A percentile compares a stretch with the other conserved stretches of the same genome.
These are phyloP conservation scores for Zaprionus ornatus DNA, from an alignment of 1,140 invertebrate species.

Conservation along the genomic window DNA sequence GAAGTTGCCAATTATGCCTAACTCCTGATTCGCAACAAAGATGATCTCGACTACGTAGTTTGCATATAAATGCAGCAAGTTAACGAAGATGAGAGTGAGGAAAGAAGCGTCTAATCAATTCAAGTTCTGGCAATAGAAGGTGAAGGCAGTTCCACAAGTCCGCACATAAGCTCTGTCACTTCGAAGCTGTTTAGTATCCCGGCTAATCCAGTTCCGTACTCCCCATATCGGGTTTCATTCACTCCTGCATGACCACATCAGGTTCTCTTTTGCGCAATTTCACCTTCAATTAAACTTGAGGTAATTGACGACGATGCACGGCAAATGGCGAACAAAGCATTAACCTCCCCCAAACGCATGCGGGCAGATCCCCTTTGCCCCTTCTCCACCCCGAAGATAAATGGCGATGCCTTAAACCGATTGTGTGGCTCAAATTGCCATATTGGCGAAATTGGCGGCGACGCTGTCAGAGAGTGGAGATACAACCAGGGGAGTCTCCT, in stretches of 20 bases:
- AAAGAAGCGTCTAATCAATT: background rate
- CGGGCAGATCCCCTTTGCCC: background rate
- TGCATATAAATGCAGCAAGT: conserved; percentile 30
- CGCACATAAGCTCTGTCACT: conserved; percentile 16
- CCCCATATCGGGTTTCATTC: conserved; percentile 46
- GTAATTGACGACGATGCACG: conserved; percentile 72
- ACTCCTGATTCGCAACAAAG: conserved; percentile 13
- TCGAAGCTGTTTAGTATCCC: conserved; percentile 38
- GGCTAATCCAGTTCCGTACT: conserved; percentile 31
- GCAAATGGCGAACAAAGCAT: conserved; percentile 54
- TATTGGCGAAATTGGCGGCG: conserved; percentile 80
- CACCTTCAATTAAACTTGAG: conserved; percentile 81
- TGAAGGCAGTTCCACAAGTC: background rate
- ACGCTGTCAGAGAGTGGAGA: conserved; percentile 42
- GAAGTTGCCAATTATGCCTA: conserved; percentile 45
- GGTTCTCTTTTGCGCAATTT: conserved; percentile 62
- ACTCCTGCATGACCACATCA: conserved; percentile 66
- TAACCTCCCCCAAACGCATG: conserved; percentile 23
- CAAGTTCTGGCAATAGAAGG: background rate
- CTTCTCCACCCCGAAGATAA: conserved; percentile 64
- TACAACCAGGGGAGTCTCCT: conserved; percentile 8
- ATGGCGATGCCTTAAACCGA: conserved; percentile 81
- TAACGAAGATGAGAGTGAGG: background rate
- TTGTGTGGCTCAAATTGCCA: conserved; percentile 83
- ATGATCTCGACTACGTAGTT: conserved; percentile 18